Evolutionary conservation across 2,888 invertebrate genomes (phyloP).

Genomic region (Drosophila helvetica): DNA sequence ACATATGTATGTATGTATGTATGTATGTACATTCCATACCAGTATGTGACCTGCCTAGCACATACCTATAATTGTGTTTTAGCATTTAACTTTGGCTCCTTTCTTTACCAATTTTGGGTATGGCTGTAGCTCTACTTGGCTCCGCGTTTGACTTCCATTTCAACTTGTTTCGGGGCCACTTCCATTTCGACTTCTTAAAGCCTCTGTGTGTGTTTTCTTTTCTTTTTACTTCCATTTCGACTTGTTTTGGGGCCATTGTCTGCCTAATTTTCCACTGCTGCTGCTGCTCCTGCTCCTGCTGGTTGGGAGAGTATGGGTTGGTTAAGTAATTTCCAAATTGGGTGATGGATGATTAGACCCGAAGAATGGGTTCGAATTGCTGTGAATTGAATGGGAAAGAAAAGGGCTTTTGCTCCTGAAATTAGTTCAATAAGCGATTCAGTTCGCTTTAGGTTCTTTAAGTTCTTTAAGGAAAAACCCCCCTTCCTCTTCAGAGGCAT

Average conservation of each 20-base stretch:
- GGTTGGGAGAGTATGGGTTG: constrained; percentile 9
- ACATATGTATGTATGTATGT: constrained; percentile 40
- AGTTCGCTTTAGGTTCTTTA: neutral
- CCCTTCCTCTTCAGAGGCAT: no score
- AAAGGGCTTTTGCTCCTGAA: constrained; percentile 3
- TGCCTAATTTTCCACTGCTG: constrained; percentile 66
- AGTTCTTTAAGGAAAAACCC: constrained; percentile 7
- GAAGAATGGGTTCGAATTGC: constrained; percentile 32
- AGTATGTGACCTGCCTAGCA: constrained; percentile 35
- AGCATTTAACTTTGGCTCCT: constrained; percentile 69
- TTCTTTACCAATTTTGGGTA: constrained; percentile 41
- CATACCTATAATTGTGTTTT: constrained; percentile 70
- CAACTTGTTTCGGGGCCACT: constrained; percentile 5
- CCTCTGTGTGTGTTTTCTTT: neutral
- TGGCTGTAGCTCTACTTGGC: constrained; percentile 12
- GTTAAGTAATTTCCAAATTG: constrained; percentile 32
- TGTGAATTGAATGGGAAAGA: constrained; percentile 3
- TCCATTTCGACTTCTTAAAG: constrained; percentile 1
- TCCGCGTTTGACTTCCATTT: constrained; percentile 12
- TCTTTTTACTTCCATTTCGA: constrained; percentile 13
- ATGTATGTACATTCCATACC: constrained; percentile 39
- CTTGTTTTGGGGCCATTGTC: constrained; percentile 58
- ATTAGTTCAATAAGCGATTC: constrained; percentile 26
- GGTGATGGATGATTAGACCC: constrained; percentile 41
- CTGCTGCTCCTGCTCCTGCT: constrained; percentile 32